Evolutionary conservation across 1,140 invertebrate genomes (phyloP).

Genomic region (Drosophila neocordata): DNA sequence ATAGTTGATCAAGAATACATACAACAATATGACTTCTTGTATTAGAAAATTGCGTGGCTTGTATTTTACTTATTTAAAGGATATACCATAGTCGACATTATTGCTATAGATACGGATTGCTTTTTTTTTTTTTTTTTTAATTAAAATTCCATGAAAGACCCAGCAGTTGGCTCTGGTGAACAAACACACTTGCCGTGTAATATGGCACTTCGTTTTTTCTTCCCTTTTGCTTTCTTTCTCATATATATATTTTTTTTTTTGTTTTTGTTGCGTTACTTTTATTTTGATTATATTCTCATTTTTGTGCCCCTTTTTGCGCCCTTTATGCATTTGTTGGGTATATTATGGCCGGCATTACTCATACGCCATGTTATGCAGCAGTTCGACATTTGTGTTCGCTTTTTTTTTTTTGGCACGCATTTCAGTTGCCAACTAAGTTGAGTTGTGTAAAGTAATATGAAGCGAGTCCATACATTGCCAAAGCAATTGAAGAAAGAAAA

Average conservation of each 20-base stretch:
- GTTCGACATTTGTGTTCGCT: background rate
- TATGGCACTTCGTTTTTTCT: conserved; percentile 11
- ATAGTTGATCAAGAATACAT: conserved; percentile 42
- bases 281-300: conserved; percentile 28
- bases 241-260: background rate
- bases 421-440: conserved; percentile 34
- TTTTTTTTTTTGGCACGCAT: conserved; percentile 37
- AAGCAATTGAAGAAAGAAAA: background rate
- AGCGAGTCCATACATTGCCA: background rate
- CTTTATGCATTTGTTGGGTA: conserved; percentile 1
- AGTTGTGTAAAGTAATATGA: background rate
- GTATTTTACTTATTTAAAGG: too few species aligned
- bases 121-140: conserved; percentile 18
- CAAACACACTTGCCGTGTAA: conserved; percentile 44
- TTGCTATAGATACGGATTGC: background rate
- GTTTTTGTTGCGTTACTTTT: conserved; percentile 32
- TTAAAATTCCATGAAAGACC: conserved; percentile 39
- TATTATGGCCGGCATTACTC: conserved; percentile 35
- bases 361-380: conserved; percentile 50
- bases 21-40: too few species aligned
- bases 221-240: background rate
- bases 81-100: background rate
- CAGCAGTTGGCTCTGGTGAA: background rate
- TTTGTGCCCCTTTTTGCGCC: background rate
- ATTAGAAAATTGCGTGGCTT: too few species aligned